Percentiles rank a stretch among this genome's conserved stretches.
Evolutionary conservation across 2,888 invertebrate species (phyloP).

Genomic region (Azorinus chamasolen): DNA sequence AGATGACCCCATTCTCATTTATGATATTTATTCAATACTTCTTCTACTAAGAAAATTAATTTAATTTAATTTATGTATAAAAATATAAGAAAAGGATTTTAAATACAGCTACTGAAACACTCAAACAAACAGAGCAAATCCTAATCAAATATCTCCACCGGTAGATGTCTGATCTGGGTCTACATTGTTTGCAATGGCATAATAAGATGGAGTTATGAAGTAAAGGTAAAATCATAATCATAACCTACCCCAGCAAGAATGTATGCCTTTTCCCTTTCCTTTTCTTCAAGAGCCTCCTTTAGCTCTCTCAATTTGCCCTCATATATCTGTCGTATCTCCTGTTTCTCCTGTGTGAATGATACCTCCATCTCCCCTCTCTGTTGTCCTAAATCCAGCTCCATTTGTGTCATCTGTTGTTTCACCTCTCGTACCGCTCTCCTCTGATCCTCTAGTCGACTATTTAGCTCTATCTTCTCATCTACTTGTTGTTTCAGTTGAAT

Average conservation of each 20-base stretch:
- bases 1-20: no score
- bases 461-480: conserved; percentile 33
- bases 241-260: conserved; percentile 27
- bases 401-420: conserved; percentile 51
- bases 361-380: conserved; percentile 62
- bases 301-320: conserved; percentile 52
- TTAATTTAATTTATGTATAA: no score
- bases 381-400: conserved; percentile 60
- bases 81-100: no score
- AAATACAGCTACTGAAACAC: no score
- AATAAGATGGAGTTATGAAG: no score
- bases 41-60: no score
- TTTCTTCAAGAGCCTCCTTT: conserved; percentile 34
- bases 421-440: conserved; percentile 48
- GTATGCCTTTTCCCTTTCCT: conserved; percentile 19
- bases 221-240: no score
- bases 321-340: conserved; percentile 62
- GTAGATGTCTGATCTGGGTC: no score
- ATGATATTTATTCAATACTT: no score
- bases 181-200: no score
- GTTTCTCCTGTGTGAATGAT: conserved; percentile 61
- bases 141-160: no score
- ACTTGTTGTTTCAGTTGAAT: conserved; percentile 4
- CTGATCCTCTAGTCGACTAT: conserved; percentile 37
- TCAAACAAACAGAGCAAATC: no score